These are phyloP conservation scores for Petrolisthes manimaculis DNA, from an alignment of 2,888 invertebrate species.

Conservation along the genomic window DNA sequence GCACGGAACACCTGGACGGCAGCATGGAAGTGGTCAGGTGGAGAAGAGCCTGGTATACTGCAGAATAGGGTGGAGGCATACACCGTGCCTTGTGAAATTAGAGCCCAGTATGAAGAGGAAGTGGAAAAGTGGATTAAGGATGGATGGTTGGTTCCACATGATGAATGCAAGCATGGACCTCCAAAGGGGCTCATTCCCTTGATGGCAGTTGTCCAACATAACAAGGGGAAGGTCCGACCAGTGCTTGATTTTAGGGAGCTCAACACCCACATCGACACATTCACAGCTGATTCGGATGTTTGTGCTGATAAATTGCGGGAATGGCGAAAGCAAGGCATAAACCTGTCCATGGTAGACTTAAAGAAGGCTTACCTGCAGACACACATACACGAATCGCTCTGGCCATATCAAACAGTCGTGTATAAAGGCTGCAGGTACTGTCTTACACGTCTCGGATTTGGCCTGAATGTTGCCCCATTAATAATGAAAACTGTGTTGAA, in stretches of 20 bases:
- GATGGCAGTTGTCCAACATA: too few relatives aligned
- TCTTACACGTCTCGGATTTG: too few relatives aligned
- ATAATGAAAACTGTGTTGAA: conserved; percentile 10
- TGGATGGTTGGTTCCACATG: conserved; percentile 33
- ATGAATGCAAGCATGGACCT: conserved; percentile 20
- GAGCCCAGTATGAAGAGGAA: conserved; percentile 28
- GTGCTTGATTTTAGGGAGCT: too few relatives aligned
- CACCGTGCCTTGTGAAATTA: conserved; percentile 5
- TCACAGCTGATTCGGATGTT: too few relatives aligned
- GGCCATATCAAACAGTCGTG: too few relatives aligned
- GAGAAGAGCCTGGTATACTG: conserved; percentile 22
- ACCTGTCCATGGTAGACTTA: conserved; percentile 37
- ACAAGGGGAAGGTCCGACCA: too few relatives aligned
- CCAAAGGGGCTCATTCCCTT: too few relatives aligned
- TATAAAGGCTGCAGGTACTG: too few relatives aligned
- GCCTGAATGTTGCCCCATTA: too few relatives aligned
- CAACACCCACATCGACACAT: too few relatives aligned
- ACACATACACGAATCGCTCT: too few relatives aligned
- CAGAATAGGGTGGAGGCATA: conserved; percentile 28
- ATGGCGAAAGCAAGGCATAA: conserved; percentile 21
- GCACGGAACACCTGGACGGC: conserved; percentile 21
- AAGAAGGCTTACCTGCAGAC: conserved; percentile 39
- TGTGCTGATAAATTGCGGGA: conserved; percentile 35
- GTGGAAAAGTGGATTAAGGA: conserved; percentile 21
- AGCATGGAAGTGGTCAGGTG: conserved; percentile 37